A percentile compares a stretch with the other conserved stretches of the same genome.
phyloP scores from a whole-genome alignment of 2,797 vertebrate species.

The Scomberomorus guttatus region DNA sequence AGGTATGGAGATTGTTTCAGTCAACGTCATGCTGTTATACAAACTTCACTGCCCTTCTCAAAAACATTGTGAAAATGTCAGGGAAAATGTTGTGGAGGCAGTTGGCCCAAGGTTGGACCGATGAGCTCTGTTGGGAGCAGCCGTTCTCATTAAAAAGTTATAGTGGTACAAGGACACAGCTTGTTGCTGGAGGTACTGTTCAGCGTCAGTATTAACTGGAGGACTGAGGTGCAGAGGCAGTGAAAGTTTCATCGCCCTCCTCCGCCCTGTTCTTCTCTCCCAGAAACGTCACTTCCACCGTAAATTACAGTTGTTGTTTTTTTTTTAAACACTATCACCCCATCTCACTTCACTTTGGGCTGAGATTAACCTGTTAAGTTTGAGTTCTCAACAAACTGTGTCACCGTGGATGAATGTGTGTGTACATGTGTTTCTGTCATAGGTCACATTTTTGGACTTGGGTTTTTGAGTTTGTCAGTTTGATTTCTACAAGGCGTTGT shows the following conservation, averaged over 20 bases:
- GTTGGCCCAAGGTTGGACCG: slow-evolving; percentile 51
- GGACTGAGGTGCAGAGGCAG: slow-evolving; percentile 30
- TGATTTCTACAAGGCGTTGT: neutral
- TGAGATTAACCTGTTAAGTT: neutral
- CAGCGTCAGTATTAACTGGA: slow-evolving; percentile 39
- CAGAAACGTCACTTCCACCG: neutral
- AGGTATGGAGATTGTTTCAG: slow-evolving; percentile 49
- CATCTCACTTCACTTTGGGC: slow-evolving; percentile 2
- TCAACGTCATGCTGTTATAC: slow-evolving; percentile 66
- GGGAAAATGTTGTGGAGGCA: slow-evolving; percentile 57
- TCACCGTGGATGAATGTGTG: neutral
- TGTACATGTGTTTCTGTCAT: neutral
- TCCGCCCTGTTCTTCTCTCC: neutral
- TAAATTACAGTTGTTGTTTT: neutral
- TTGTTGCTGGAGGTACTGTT: slow-evolving; percentile 58
- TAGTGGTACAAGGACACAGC: slow-evolving; percentile 51
- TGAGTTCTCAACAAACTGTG: neutral
- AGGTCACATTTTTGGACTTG: neutral
- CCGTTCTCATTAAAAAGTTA: slow-evolving; percentile 74
- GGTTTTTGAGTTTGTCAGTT: neutral
- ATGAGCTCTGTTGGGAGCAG: slow-evolving; percentile 69
- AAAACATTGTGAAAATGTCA: slow-evolving; percentile 76
- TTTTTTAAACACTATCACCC: slow-evolving; percentile 3
- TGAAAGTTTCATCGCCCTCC: slow-evolving; percentile 11
- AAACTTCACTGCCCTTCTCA: slow-evolving; percentile 70